These are phyloP conservation scores for Crambe crambe DNA, from an alignment of 37 sponge, comb jelly and placozoan species.

Conservation along the genomic window DNA sequence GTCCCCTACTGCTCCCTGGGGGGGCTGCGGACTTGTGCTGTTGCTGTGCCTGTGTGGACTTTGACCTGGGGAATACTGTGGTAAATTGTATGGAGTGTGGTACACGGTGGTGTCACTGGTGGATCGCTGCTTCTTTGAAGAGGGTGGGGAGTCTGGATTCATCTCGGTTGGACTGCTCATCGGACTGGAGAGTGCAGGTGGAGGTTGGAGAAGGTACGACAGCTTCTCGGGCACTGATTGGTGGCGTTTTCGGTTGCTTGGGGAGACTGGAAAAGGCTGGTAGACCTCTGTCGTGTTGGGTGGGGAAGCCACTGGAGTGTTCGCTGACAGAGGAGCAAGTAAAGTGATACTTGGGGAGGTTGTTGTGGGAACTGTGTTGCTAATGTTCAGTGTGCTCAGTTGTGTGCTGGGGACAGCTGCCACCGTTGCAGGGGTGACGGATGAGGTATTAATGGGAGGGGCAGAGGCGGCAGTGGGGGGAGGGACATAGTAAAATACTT, in stretches of 20 bases:
- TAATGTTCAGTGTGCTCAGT: neutral
- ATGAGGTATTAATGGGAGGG: neutral
- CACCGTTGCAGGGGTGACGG: neutral
- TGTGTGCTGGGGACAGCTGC: neutral
- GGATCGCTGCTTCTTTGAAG: conserved; percentile 23
- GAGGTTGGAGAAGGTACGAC: conserved; percentile 9
- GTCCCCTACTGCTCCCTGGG: neutral
- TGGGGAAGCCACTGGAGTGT: neutral
- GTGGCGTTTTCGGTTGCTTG: conserved; percentile 17
- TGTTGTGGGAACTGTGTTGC: neutral
- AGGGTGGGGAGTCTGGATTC: conserved; percentile 15
- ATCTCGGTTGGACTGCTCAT: conserved; percentile 6
- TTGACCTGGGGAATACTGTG: neutral
- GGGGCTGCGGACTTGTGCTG: conserved; percentile 6
- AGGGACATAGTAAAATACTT: conserved; percentile 18
- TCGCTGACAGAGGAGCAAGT: neutral
- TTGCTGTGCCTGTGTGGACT: neutral
- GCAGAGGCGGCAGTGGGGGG: neutral
- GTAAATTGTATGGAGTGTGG: neutral
- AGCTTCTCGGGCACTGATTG: conserved; percentile 29
- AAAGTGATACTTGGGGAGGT: neutral
- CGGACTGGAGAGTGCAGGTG: neutral
- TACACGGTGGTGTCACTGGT: conserved; percentile 20
- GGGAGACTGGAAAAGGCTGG: neutral
- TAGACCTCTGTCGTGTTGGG: neutral